Evolutionary conservation across 1,140 invertebrate genomes (phyloP).

Genomic region (Halesus radiatus): DNA sequence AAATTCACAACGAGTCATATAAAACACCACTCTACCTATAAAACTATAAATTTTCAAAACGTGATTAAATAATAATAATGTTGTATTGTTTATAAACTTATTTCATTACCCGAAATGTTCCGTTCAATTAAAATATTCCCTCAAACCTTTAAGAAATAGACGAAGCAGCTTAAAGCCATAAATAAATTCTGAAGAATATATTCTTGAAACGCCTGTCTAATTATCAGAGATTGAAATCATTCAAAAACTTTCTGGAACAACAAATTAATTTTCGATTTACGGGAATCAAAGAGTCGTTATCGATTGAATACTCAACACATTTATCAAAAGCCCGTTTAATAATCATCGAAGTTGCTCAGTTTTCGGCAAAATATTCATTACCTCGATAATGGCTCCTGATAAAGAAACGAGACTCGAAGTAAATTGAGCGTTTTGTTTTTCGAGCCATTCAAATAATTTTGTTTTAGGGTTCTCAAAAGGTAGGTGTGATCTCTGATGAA

Average conservation of each 20-base stretch:
- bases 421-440: slow-evolving; percentile 19
- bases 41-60: too few relatives aligned
- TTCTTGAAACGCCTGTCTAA: neutral
- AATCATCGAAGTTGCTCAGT: slow-evolving; percentile 11
- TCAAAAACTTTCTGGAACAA: slow-evolving; percentile 8
- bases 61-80: too few relatives aligned
- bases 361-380: slow-evolving; percentile 12
- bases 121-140: too few relatives aligned
- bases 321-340: slow-evolving; percentile 11
- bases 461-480: neutral
- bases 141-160: too few relatives aligned
- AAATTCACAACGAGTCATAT: too few relatives aligned
- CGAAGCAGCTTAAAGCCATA: too few relatives aligned
- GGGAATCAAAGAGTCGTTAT: slow-evolving; percentile 4
- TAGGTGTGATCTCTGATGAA: slow-evolving; percentile 23
- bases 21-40: too few relatives aligned
- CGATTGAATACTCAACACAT: neutral
- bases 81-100: too few relatives aligned
- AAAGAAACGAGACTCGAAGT: neutral
- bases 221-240: slow-evolving; percentile 9
- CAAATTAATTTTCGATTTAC: slow-evolving; percentile 24
- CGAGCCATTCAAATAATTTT: slow-evolving; percentile 17
- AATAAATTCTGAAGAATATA: slow-evolving; percentile 5
- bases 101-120: too few relatives aligned
- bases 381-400: neutral